A percentile compares a stretch with the other conserved stretches of the same genome.
phyloP scores from a whole-genome alignment of 1,140 invertebrate species.

The Oedothorax gibbosus region DNA sequence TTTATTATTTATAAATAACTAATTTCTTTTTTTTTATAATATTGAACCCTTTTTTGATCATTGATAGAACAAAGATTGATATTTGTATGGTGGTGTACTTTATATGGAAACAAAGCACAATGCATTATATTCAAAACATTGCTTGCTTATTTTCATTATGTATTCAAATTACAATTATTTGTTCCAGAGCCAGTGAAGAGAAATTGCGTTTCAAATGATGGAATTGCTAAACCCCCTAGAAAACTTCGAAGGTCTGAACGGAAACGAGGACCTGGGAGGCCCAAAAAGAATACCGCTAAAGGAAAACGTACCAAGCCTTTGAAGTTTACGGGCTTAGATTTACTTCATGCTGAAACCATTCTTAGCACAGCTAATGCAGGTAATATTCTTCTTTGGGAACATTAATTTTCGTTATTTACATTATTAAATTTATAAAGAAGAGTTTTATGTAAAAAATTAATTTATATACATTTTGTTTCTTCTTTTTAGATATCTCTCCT shows the following conservation, averaged over 20 bases:
- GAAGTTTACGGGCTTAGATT: slow-evolving; percentile 61
- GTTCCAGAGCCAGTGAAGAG: slow-evolving; percentile 47
- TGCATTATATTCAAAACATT: not conserved
- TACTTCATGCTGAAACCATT: slow-evolving; percentile 61
- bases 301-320: slow-evolving; percentile 48
- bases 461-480: not conserved
- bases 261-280: slow-evolving; percentile 56
- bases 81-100: no score
- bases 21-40: not conserved
- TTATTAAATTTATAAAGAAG: not conserved
- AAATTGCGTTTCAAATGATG: slow-evolving; percentile 37
- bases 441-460: not conserved
- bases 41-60: not conserved
- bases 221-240: slow-evolving; percentile 22
- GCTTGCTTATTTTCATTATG: not conserved
- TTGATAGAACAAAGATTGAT: no score
- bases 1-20: not conserved
- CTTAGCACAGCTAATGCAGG: slow-evolving; percentile 60
- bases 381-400: slow-evolving; percentile 4
- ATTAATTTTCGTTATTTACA: slow-evolving; percentile 4
- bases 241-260: slow-evolving; percentile 50
- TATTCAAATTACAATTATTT: not conserved
- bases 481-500: slow-evolving; percentile 68
- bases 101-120: no score
- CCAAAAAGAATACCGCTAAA: slow-evolving; percentile 55